Evolutionary conservation across 2,888 invertebrate genomes (phyloP), one percentile per base, ranked within the genome.

Genomic region (Dromius quadrimaculatus): DNA sequence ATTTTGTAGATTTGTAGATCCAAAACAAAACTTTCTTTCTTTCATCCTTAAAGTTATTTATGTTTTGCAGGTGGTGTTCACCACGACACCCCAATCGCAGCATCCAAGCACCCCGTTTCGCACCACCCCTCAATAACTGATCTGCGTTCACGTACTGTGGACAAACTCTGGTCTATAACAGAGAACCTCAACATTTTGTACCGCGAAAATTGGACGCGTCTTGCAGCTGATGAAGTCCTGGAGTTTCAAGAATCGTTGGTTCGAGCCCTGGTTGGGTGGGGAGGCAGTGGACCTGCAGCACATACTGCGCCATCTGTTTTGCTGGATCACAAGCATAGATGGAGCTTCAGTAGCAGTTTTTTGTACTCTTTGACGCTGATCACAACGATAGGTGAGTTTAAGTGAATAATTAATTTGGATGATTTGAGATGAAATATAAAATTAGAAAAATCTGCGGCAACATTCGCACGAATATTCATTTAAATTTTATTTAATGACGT

Each of bases 311-410:
- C 78, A 2, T 75, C 83, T n/a, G 78, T 79, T 71, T 77, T 77
- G 47, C 79, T 80, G 72, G 75, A 78, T 54, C 80, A 81, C 57
- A 77, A 77, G 45, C 90, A 92, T 79, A 87, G 90, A 76, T 97
- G 96, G 95, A 94, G 94, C 50, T 95, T 96, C 82, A 92, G 95
- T 74, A 93, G 94, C 74, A 94, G 95, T 76, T 93, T 97, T 80
- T 87, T 97, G 59, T 97, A 97, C 81, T 95, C 95, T 20, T 86
- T 97, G 76, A 96, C 97, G 13, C 89, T 97, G 74, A 96, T 97
- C 79, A 96, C 96, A 5, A 97, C 96, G 36, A 96, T 96, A 77
- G 96, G 96, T 96, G 83, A 90, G 91, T 15, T 41, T 2, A 15
- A 5, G 15, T 0, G 15, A 5, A 41, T 54, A 54, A 28, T 32